phyloP scores from a whole-genome alignment of 2,113 vertebrate species.

The Austrofundulus limnaeus region DNA sequence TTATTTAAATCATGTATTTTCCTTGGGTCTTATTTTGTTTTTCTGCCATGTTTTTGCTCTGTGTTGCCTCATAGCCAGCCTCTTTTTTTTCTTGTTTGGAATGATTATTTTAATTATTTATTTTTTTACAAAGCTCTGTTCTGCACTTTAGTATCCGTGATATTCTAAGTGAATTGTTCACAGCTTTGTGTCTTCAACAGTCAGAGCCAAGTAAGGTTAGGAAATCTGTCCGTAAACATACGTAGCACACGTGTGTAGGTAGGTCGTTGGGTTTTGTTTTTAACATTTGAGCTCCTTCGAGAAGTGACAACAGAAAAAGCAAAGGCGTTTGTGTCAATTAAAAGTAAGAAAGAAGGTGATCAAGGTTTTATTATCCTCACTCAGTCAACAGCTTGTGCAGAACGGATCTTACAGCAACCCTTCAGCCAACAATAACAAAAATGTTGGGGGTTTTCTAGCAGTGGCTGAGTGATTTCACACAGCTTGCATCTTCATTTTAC shows the following conservation, averaged over 20 bases:
- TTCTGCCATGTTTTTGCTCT: no score
- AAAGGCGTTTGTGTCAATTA: constrained; percentile 28
- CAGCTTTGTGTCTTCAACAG: constrained; percentile 8
- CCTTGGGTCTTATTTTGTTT: no score
- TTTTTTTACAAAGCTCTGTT: no score
- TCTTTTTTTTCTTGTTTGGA: no score
- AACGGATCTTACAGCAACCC: constrained; percentile 44
- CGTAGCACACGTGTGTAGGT: background rate
- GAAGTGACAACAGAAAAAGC: constrained; percentile 5
- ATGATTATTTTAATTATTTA: no score
- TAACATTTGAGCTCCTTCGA: background rate
- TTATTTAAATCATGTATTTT: no score
- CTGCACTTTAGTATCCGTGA: no score
- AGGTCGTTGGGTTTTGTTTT: background rate
- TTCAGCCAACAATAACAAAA: constrained; percentile 31
- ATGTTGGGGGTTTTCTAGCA: constrained; percentile 19
- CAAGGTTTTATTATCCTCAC: constrained; percentile 50
- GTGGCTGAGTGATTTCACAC: constrained; percentile 16
- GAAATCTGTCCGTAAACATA: constrained; percentile 14
- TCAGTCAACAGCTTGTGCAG: constrained; percentile 48
- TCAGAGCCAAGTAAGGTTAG: background rate
- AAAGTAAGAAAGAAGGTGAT: constrained; percentile 35
- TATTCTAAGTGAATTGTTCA: no score
- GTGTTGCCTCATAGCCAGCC: no score
- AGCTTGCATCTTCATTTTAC: constrained; percentile 23